phyloP scores from a whole-genome alignment of 2,888 invertebrate species.

The Drosophila cognata region DNA sequence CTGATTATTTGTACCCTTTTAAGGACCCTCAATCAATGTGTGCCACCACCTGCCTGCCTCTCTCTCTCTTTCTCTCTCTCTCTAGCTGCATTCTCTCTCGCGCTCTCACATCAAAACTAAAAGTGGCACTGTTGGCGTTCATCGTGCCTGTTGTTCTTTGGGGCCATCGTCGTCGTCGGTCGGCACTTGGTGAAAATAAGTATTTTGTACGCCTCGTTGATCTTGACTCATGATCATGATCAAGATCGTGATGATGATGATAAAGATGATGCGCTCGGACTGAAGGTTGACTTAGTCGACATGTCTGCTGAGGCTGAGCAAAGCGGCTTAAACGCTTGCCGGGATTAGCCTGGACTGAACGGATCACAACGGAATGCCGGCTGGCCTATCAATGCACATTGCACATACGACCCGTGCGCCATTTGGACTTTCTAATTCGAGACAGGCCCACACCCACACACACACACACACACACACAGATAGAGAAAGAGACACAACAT shows the following conservation, averaged over 20 bases:
- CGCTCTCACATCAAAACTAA: slow-evolving; percentile 26
- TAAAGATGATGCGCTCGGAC: slow-evolving; percentile 17
- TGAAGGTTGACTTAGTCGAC: slow-evolving; percentile 15
- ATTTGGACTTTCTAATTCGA: slow-evolving; percentile 53
- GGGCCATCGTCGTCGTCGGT: slow-evolving; percentile 40
- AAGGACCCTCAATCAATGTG: slow-evolving; percentile 82
- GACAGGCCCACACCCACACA: slow-evolving; percentile 11
- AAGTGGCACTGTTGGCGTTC: slow-evolving; percentile 41
- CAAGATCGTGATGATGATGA: slow-evolving; percentile 1
- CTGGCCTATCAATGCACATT: slow-evolving; percentile 21
- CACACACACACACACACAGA: slow-evolving; percentile 8
- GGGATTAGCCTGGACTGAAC: slow-evolving; percentile 47
- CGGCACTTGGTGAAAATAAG: slow-evolving; percentile 69
- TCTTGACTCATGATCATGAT: slow-evolving; percentile 46
- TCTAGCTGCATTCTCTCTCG: neutral
- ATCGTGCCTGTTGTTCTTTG: slow-evolving; percentile 35
- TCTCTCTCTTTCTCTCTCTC: slow-evolving; percentile 2
- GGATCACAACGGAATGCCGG: slow-evolving; percentile 16
- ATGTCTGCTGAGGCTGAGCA: slow-evolving; percentile 14
- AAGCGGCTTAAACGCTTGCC: slow-evolving; percentile 48
- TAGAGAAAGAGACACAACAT: neutral
- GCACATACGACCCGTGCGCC: slow-evolving; percentile 53
- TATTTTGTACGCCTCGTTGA: slow-evolving; percentile 73
- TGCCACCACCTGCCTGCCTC: slow-evolving; percentile 32
- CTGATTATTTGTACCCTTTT: slow-evolving; percentile 80